Evolutionary conservation across 2,888 invertebrate genomes (phyloP).

Genomic region (Herminia tarsipennalis): DNA sequence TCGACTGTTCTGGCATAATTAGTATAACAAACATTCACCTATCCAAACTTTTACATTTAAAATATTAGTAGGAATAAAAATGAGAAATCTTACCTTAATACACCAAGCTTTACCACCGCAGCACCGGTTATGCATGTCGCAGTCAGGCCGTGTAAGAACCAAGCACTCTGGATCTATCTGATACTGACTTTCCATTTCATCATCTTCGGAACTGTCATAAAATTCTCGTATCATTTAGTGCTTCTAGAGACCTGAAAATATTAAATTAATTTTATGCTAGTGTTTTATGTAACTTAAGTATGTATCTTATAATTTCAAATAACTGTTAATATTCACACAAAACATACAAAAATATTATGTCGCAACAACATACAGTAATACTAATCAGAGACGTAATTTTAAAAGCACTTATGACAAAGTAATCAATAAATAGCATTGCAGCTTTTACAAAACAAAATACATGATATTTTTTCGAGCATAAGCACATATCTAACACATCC

Average conservation of each 20-base stretch:
- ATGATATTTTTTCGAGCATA: no score
- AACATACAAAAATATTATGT: no score
- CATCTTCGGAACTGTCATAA: slow-evolving; percentile 78
- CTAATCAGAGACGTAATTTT: no score
- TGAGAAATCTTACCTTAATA: slow-evolving; percentile 87
- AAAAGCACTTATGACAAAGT: no score
- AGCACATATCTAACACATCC: no score
- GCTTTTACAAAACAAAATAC: no score
- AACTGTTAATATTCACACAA: no score
- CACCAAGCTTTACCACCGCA: slow-evolving; percentile 95
- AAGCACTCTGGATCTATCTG: slow-evolving; percentile 72
- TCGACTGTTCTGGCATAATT: no score
- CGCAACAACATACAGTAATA: no score
- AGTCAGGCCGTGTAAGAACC: slow-evolving; percentile 66
- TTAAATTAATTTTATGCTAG: background rate
- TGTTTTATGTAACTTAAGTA: background rate
- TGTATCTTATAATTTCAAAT: background rate
- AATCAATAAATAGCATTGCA: no score
- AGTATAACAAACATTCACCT: no score
- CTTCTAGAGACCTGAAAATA: slow-evolving; percentile 30
- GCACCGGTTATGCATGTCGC: slow-evolving; percentile 94
- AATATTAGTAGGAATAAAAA: background rate
- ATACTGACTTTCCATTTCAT: slow-evolving; percentile 76
- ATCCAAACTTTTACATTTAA: background rate
- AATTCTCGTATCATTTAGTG: slow-evolving; percentile 78